Evolutionary conservation across 1,140 invertebrate species (phyloP).

Genomic region (Papilio aristodemus): DNA sequence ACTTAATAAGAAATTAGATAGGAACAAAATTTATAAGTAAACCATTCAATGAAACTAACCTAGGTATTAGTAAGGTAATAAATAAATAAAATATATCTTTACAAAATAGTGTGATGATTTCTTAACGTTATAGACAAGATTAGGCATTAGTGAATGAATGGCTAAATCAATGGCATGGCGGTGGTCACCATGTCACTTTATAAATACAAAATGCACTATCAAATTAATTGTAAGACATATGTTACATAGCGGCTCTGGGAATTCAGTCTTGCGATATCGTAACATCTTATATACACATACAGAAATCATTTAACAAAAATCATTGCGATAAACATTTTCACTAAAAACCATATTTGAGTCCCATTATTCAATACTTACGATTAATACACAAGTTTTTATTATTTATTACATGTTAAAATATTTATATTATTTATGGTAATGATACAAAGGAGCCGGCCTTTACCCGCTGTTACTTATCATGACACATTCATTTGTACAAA

Average conservation of each 20-base stretch:
- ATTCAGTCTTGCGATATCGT: constrained; percentile 71
- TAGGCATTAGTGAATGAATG: constrained; percentile 70
- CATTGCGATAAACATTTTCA: constrained; percentile 64
- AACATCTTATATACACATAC: constrained; percentile 72
- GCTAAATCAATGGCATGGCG: constrained; percentile 44
- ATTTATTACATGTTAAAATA: constrained; percentile 59
- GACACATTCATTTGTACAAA: constrained; percentile 58
- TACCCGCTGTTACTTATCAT: too few species aligned
- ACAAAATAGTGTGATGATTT: constrained; percentile 72
- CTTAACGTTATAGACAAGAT: constrained; percentile 75
- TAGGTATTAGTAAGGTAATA: constrained; percentile 65
- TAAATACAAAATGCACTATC: constrained; percentile 35
- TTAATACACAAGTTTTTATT: constrained; percentile 66
- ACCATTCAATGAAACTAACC: constrained; percentile 43
- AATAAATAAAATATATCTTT: constrained; percentile 71
- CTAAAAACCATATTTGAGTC: constrained; percentile 78
- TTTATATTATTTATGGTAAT: constrained; percentile 40
- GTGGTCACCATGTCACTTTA: constrained; percentile 27
- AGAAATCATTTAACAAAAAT: constrained; percentile 56
- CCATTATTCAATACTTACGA: constrained; percentile 73
- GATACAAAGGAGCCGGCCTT: constrained; percentile 65
- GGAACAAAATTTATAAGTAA: constrained; percentile 67
- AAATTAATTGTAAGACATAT: constrained; percentile 35
- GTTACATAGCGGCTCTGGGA: constrained; percentile 43
- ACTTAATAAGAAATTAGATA: constrained; percentile 47